A percentile compares a stretch with the other conserved stretches of the same genome.
phyloP scores from a whole-genome alignment of 30 jellyfish, hydroid and myxozoan genomes.

The Chrysaora quinquecirrha region DNA sequence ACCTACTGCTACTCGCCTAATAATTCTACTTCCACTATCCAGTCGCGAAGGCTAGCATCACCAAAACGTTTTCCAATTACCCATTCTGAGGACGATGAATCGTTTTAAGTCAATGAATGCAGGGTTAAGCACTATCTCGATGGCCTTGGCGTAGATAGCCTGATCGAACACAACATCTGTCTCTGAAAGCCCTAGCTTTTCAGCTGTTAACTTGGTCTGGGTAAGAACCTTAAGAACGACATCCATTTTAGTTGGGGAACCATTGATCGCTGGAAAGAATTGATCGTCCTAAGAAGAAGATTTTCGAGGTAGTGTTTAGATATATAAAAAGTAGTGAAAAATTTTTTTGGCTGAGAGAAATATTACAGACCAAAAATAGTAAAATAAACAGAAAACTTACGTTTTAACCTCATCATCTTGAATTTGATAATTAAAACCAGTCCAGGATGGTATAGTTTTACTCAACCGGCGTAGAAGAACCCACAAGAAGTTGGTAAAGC shows the following conservation, averaged over 20 bases:
- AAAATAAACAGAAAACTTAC: too few relatives aligned
- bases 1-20: too few relatives aligned
- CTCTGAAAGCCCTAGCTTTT: conserved; percentile 32
- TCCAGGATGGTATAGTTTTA: too few relatives aligned
- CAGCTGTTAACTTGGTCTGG: conserved; percentile 44
- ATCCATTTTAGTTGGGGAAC: conserved; percentile 59
- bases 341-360: too few relatives aligned
- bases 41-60: conserved; percentile 56
- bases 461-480: too few relatives aligned
- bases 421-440: too few relatives aligned
- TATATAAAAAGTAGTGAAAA: too few relatives aligned
- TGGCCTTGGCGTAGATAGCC: conserved; percentile 65
- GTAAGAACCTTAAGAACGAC: conserved; percentile 30
- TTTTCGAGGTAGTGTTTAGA: too few relatives aligned
- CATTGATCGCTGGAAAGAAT: conserved; percentile 35
- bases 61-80: conserved; percentile 52
- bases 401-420: too few relatives aligned
- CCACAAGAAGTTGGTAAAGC: too few relatives aligned
- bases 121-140: conserved; percentile 37
- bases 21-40: conserved; percentile 4
- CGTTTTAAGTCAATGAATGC: conserved; percentile 4
- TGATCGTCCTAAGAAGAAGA: too few relatives aligned
- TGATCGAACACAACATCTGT: conserved; percentile 70
- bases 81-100: conserved; percentile 47
- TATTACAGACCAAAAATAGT: too few relatives aligned